Conservation (phyloP, 1,140 invertebrate genomes). For the Leguminivora glycinivorella region DNA sequence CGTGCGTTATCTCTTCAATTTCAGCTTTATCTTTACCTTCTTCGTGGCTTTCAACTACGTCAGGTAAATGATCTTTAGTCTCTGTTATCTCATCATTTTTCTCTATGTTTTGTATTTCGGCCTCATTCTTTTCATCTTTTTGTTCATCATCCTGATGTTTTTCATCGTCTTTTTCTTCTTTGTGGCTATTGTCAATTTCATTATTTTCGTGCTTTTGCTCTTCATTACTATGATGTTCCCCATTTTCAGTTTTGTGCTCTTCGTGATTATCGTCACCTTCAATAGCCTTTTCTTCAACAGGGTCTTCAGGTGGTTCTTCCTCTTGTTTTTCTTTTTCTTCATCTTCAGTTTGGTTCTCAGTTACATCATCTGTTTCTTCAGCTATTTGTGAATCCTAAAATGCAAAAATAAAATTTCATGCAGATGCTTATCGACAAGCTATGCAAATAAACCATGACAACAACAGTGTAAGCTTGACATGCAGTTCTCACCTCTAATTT, state of each 20-base stretch:
- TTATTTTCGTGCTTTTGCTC: conserved; percentile 37
- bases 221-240: conserved; percentile 34
- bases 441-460: conserved; percentile 63
- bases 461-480: conserved; percentile 49
- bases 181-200: conserved; percentile 39
- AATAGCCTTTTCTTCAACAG: conserved; percentile 34
- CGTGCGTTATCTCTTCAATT: not conserved
- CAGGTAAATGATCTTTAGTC: conserved; percentile 19
- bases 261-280: conserved; percentile 32
- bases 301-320: conserved; percentile 35
- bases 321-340: conserved; percentile 36
- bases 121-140: conserved; percentile 30
- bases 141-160: conserved; percentile 32
- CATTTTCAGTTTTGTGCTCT: conserved; percentile 35
- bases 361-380: conserved; percentile 41
- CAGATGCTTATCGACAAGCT: conserved; percentile 70
- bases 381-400: conserved; percentile 62
- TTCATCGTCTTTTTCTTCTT: conserved; percentile 35
- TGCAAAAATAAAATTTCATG: conserved; percentile 70
- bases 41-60: conserved; percentile 30
- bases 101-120: conserved; percentile 37
- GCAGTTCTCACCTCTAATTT: conserved; percentile 61
- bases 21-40: conserved; percentile 35
- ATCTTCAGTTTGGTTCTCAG: conserved; percentile 40
- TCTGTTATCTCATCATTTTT: conserved; percentile 40